Evolutionary conservation across 2,888 invertebrate genomes (phyloP), one percentile per base, ranked within the genome.

Genomic region (Eupelmus urozonus): DNA sequence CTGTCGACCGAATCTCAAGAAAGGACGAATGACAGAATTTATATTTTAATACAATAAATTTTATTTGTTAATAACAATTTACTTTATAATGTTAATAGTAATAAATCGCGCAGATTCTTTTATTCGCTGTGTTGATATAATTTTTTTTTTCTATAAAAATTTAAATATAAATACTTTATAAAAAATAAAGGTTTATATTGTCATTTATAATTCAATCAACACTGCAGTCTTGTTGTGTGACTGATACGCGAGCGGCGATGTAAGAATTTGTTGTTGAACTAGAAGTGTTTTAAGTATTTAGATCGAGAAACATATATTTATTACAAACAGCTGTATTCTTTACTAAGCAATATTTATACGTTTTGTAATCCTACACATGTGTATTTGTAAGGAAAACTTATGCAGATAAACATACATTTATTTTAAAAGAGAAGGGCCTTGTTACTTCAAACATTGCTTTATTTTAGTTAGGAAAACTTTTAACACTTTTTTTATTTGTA

Each of bases 321-420:
- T 86, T 85, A 85, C 81, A 83, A 80, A 75, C 84, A 84, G 79
- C 81, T 85, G 82, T 84, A 83, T 84, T 86, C 81, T 84, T 83
- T 83, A 84, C 80, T 85, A 83, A 85, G 84, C 84, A 85, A 86
- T 87, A 86, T 87, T 86, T 87, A 86, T 88, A 87, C 84, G 76
- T 87, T 87, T 87, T 87, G 84, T 85, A 87, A 84, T 82, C 81
- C 82, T 85, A 82, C 80, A 83, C 79, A 83, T 81, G 84, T 82
- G 79, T 83, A 85, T 84, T 84, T 84, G 80, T 85, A 86, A 85
- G 82, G 80, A 83, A 83, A 81, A 78, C 80, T 82, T 81, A 82
- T 82, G 82, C 81, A 82, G 81, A 83, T 83, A 83, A 84, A 86
- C 82, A 82, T 82, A 84, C 81, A 84, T 83, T 83, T 84, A 84